Percentiles rank a stretch among this genome's conserved stretches.
phyloP scores from a whole-genome alignment of 1,140 invertebrate genomes.

The Charaxes varanes region DNA sequence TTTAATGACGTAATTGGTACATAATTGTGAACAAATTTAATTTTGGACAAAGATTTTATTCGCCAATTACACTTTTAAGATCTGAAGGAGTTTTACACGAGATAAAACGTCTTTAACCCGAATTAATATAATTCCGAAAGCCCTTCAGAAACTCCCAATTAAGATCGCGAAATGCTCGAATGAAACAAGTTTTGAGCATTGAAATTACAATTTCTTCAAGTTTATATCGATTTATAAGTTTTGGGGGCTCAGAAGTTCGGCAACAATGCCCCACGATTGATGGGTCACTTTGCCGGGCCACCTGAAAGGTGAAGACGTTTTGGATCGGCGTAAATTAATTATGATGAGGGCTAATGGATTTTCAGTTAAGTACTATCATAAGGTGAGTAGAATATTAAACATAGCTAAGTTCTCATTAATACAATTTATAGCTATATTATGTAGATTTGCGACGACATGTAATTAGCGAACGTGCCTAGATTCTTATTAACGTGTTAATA shows the following conservation, averaged over 20 bases:
- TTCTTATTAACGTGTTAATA: no score
- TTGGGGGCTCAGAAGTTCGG: slow-evolving; percentile 3
- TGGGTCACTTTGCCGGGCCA: slow-evolving; percentile 10
- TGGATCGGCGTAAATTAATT: slow-evolving; percentile 14
- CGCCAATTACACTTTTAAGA: slow-evolving; percentile 1
- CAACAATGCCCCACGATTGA: slow-evolving; percentile 13
- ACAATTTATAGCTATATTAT: no score
- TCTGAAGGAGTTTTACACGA: slow-evolving; percentile 1
- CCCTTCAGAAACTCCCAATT: slow-evolving; percentile 13
- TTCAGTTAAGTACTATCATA: not conserved
- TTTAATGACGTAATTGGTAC: not conserved
- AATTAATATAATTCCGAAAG: slow-evolving; percentile 19
- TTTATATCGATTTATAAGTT: slow-evolving; percentile 19
- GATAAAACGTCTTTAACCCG: slow-evolving; percentile 13
- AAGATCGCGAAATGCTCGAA: slow-evolving; percentile 19
- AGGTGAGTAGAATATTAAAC: slow-evolving; percentile 5
- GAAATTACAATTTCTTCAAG: slow-evolving; percentile 26
- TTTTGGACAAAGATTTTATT: not conserved
- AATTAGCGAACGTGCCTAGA: no score
- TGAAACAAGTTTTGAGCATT: slow-evolving; percentile 24
- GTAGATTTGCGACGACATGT: no score
- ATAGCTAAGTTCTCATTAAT: no score
- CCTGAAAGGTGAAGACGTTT: slow-evolving; percentile 19
- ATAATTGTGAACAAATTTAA: not conserved
- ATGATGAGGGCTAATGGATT: slow-evolving; percentile 9